phyloP scores from a whole-genome alignment of 2,797 vertebrate species.

The Pogonophryne albipinna region DNA sequence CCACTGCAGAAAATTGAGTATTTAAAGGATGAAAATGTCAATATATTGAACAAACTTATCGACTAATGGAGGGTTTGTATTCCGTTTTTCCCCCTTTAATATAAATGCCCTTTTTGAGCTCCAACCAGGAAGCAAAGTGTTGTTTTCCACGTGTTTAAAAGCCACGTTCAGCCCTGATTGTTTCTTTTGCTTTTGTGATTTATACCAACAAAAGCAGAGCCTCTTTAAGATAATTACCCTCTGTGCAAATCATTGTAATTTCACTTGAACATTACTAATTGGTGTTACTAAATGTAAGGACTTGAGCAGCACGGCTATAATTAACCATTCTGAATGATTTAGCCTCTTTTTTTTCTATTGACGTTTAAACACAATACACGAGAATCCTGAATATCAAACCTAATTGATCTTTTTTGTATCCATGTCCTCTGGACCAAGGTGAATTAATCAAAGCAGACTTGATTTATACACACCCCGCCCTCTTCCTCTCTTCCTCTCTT shows the following conservation, averaged over 20 bases:
- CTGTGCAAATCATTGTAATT: constrained; percentile 64
- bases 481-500: constrained; percentile 27
- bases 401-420: constrained; percentile 82
- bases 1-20: not conserved
- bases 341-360: constrained; percentile 68
- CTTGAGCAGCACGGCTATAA: constrained; percentile 56
- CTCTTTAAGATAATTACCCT: constrained; percentile 52
- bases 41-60: not conserved
- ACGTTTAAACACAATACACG: constrained; percentile 72
- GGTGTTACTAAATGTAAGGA: constrained; percentile 70
- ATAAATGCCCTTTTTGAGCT: not conserved
- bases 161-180: not conserved
- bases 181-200: constrained; percentile 47
- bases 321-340: constrained; percentile 68
- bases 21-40: constrained; percentile 1
- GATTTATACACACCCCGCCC: constrained; percentile 75
- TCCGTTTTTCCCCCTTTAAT: not conserved
- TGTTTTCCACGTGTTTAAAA: constrained; percentile 4
- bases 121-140: not conserved
- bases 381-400: constrained; percentile 76
- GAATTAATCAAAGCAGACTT: constrained; percentile 85
- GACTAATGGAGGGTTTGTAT: not conserved
- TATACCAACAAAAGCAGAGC: constrained; percentile 44
- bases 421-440: constrained; percentile 80
- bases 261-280: constrained; percentile 71